Conservation (phyloP, 1,140 invertebrate genomes). For the Halyomorpha halys region DNA sequence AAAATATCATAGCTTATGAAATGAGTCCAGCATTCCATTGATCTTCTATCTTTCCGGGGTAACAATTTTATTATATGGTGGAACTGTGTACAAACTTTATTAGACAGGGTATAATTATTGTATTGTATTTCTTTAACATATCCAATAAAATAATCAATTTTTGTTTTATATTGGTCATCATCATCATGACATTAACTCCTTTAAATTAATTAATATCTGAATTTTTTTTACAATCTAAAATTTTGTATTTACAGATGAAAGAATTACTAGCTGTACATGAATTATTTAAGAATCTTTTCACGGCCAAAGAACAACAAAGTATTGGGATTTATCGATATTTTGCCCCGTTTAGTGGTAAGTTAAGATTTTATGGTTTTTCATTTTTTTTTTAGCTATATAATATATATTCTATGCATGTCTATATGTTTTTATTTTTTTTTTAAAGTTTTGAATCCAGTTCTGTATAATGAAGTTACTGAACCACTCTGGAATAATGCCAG, state of each 20-base stretch:
- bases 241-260: neutral
- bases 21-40: no score
- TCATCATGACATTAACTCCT: no score
- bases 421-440: neutral
- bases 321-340: neutral
- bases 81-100: no score
- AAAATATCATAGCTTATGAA: no score
- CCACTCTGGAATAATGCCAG: constrained; percentile 10
- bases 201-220: neutral
- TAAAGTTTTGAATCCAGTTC: constrained; percentile 5
- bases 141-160: no score
- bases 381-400: neutral
- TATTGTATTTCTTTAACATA: no score
- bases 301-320: neutral
- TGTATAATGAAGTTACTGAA: constrained; percentile 2
- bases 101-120: no score
- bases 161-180: no score
- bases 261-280: neutral
- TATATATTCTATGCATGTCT: no score
- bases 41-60: no score
- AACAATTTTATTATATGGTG: no score
- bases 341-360: constrained; percentile 1
- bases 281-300: neutral
- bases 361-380: neutral
- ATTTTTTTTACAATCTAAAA: neutral